A percentile compares a stretch with the other conserved stretches of the same genome.
phyloP scores from a whole-genome alignment of 2,113 vertebrate species.

The Petromus typicus region DNA sequence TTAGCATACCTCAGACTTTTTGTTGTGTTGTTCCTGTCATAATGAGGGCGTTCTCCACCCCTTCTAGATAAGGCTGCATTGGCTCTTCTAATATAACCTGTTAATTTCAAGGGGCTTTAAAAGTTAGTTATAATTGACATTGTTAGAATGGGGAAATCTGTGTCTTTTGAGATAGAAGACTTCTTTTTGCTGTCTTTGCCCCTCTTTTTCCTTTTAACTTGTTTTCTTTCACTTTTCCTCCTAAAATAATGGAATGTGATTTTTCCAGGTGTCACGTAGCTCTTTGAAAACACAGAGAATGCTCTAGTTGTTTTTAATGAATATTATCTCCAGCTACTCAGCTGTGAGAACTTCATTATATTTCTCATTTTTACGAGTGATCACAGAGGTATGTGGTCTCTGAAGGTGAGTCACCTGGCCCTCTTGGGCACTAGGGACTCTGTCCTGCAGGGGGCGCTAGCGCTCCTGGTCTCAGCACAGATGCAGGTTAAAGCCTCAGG shows the following conservation, averaged over 20 bases:
- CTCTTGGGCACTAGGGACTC: not conserved
- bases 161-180: conserved; percentile 76
- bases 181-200: not conserved
- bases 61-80: conserved; percentile 72
- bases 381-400: not conserved
- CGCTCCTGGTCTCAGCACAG: not conserved
- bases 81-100: conserved; percentile 75
- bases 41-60: conserved; percentile 52
- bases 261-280: conserved; percentile 63
- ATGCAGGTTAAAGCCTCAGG: rapidly evolving
- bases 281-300: conserved; percentile 71
- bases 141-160: conserved; percentile 73
- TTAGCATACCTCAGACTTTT: conserved; percentile 48
- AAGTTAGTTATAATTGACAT: conserved; percentile 72
- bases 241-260: conserved; percentile 48
- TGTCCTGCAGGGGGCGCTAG: not conserved
- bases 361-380: not conserved
- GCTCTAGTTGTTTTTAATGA: conserved; percentile 71
- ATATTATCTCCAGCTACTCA: conserved; percentile 66
- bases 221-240: not conserved
- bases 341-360: conserved; percentile 42
- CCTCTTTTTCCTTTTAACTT: conserved; percentile 43
- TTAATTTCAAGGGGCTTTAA: conserved; percentile 80
- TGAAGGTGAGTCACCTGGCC: not conserved
- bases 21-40: conserved; percentile 60